phyloP scores from a whole-genome alignment of 2,797 vertebrate genomes.

The Leptoclinus maculatus region DNA sequence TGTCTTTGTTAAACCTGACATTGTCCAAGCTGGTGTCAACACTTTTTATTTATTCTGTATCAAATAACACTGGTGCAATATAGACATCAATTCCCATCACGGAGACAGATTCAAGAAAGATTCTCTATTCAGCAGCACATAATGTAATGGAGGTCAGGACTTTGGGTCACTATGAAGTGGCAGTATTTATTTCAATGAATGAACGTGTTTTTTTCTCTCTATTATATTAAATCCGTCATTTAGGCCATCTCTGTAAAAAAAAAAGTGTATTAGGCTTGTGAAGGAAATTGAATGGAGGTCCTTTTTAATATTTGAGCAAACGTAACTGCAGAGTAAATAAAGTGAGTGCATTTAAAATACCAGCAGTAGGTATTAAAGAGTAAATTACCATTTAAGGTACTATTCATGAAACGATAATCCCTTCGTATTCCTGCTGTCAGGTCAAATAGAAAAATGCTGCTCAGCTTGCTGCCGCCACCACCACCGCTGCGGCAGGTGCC shows the following conservation, averaged over 20 bases:
- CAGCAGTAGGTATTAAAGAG: conserved; percentile 7
- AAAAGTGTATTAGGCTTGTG: background rate
- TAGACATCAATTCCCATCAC: background rate
- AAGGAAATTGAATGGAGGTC: background rate
- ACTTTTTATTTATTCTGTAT: background rate
- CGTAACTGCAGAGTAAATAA: background rate
- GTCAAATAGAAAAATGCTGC: conserved; percentile 29
- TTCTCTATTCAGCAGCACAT: background rate
- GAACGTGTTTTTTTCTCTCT: background rate
- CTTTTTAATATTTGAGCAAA: conserved; percentile 13
- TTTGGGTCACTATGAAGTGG: background rate
- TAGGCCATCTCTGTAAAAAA: conserved; percentile 3
- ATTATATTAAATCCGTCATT: background rate
- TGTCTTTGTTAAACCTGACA: background rate
- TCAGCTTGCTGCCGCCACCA: conserved; percentile 41
- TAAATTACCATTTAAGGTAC: conserved; percentile 27
- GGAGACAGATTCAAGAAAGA: background rate
- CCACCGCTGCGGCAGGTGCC: conserved; percentile 8
- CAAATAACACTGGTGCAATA: background rate
- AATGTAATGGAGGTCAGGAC: background rate
- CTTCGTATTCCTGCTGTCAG: conserved; percentile 18
- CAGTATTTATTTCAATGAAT: background rate
- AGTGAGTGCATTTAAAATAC: conserved; percentile 1
- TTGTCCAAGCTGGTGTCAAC: background rate
- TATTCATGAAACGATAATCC: conserved; percentile 35